A percentile compares a stretch with the other conserved stretches of the same genome.
These are phyloP conservation scores for Syrista parreyssii DNA, from an alignment of 2,888 invertebrate genomes.

Conservation along the genomic window DNA sequence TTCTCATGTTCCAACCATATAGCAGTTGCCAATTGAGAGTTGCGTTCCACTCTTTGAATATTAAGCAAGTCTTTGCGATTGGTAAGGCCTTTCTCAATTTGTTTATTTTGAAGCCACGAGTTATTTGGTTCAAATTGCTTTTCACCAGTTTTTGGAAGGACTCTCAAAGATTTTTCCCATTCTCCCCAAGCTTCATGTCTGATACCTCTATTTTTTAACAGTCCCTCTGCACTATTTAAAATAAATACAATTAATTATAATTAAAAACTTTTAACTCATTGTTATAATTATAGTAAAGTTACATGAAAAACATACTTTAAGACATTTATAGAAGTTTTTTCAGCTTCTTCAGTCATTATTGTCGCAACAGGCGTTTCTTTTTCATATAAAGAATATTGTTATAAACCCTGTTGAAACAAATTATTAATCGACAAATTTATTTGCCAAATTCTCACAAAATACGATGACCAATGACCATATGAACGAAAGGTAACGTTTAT, in stretches of 20 bases:
- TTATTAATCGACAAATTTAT: not conserved
- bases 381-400: not conserved
- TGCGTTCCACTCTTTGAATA: constrained; percentile 72
- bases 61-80: constrained; percentile 69
- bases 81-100: constrained; percentile 70
- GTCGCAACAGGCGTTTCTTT: not conserved
- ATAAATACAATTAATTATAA: not conserved
- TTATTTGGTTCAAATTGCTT: constrained; percentile 70
- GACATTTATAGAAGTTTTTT: not conserved
- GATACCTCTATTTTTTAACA: constrained; percentile 55
- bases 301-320: not conserved
- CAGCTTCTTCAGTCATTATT: not conserved
- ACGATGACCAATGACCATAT: not conserved
- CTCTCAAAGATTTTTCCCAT: constrained; percentile 64
- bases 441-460: not conserved
- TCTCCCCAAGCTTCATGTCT: constrained; percentile 49
- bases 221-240: constrained; percentile 49
- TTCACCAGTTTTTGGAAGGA: constrained; percentile 69
- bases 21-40: constrained; percentile 69
- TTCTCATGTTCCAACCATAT: constrained; percentile 69
- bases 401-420: not conserved
- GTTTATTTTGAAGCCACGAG: constrained; percentile 72
- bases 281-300: not conserved
- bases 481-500: not conserved
- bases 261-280: not conserved